Evolutionary conservation across 2,797 vertebrate species (phyloP), one percentile per base, ranked within the genome.

Genomic region (Tapirus indicus): DNA sequence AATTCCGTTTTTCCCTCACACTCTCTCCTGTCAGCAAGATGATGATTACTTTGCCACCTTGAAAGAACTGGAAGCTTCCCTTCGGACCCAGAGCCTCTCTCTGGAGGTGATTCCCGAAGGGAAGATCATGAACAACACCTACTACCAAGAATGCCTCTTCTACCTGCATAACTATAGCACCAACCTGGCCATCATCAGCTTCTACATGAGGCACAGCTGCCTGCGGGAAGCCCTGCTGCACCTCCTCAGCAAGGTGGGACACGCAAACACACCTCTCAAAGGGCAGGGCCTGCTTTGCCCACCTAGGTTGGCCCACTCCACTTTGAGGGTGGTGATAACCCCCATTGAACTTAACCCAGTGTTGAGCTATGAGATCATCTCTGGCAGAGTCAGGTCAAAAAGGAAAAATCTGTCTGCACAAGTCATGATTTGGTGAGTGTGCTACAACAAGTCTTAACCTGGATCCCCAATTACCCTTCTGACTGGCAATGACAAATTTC

Each of bases 161-260:
- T 99, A 99, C 98, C 98, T 99, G 96, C 99, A 99, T 93, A 98
- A 97, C 29, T 99, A 99, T 0, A 99, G 99, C 92, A 99, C 99
- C 78, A 99, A 99, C 98, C 98, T 99, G 98, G 99, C 99, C 2
- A 99, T 99, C 91, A 98, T 99, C 98, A 99, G 99, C 98, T 99
- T 99, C 99, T 99, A 99, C 64, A 98, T 99, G 99, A 99, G 99
- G 17, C 99, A 99, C 14, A 99, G 99, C 98, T 99, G 99, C 97
- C 98, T 99, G 98, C 98, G 98, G 35, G 99, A 99, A 93, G 99
- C 99, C 1, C 97, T 99, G 66, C 98, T 99, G 18, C 99, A 99
- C 98, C 98, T 99, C 85, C 98, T 99, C 89, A 99, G 99, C 98
- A 99, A 99, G 99, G 99, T 99, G 92, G 88, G 98, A 54, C 27